Conservation (phyloP, 2,113 vertebrate species). For the Lanius collurio region DNA sequence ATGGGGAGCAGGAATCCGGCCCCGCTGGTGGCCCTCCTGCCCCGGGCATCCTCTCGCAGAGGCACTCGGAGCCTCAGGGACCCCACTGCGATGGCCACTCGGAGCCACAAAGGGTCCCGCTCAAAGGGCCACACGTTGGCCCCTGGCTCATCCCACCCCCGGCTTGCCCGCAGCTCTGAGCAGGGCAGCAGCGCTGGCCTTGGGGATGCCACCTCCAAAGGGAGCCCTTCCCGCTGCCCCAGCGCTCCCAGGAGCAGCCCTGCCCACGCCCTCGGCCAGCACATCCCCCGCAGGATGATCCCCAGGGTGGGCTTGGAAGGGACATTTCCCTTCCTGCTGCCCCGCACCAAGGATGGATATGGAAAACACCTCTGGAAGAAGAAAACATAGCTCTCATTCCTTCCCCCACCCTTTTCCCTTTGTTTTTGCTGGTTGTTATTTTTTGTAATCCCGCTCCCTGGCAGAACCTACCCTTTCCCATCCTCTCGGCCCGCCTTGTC, state of each 20-base stretch:
- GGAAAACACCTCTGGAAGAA: not conserved
- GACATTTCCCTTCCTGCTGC: rapidly evolving
- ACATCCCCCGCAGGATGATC: rapidly evolving
- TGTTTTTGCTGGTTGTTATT: no score
- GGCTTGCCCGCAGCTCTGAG: not conserved
- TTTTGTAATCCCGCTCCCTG: not conserved
- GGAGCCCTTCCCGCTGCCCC: rapidly evolving
- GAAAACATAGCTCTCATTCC: not conserved
- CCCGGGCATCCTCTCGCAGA: not conserved
- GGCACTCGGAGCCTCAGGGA: not conserved
- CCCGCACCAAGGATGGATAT: rapidly evolving
- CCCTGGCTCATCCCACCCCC: not conserved
- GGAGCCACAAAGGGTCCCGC: no score
- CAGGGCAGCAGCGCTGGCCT: not conserved
- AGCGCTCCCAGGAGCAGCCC: not conserved
- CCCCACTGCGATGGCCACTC: not conserved
- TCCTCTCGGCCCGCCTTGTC: constrained; percentile 8
- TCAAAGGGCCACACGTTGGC: rapidly evolving
- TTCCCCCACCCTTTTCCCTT: not conserved
- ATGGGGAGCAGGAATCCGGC: constrained; percentile 73
- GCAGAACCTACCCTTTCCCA: not conserved
- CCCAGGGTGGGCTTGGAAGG: not conserved
- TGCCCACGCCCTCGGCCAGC: not conserved
- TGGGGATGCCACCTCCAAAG: not conserved
- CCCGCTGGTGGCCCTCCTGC: constrained; percentile 22